phyloP scores from a whole-genome alignment of 2,888 invertebrate species.

The Perdita meconis region DNA sequence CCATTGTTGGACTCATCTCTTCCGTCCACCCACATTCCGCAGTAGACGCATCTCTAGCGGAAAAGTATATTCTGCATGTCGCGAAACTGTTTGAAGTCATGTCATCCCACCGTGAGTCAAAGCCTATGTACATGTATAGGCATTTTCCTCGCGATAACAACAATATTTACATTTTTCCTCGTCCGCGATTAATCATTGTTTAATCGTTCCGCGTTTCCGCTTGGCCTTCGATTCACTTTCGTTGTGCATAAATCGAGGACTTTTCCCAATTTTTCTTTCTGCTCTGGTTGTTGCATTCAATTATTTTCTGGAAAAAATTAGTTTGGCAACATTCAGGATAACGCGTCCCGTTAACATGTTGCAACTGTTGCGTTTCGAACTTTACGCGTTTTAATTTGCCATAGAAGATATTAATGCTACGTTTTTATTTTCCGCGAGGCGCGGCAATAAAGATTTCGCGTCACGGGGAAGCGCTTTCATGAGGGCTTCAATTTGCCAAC shows the following conservation, averaged over 20 bases:
- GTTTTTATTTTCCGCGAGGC: slow-evolving; percentile 2
- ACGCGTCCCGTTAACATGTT: slow-evolving; percentile 41
- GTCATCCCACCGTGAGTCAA: slow-evolving; percentile 35
- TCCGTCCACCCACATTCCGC: too few relatives aligned
- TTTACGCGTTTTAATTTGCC: slow-evolving; percentile 39
- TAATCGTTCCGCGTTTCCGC: slow-evolving; percentile 34
- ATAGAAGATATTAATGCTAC: too few relatives aligned
- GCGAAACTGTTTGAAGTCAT: neutral
- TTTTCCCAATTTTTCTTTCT: slow-evolving; percentile 11
- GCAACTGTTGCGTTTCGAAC: neutral
- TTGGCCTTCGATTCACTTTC: too few relatives aligned
- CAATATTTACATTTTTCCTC: slow-evolving; percentile 41
- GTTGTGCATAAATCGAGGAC: neutral
- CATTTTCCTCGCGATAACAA: slow-evolving; percentile 8
- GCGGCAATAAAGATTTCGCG: slow-evolving; percentile 22
- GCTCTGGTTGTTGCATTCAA: neutral
- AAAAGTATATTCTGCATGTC: neutral
- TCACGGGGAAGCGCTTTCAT: neutral
- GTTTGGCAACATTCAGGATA: slow-evolving; percentile 63
- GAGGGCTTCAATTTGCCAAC: slow-evolving; percentile 17
- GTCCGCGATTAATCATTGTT: slow-evolving; percentile 50
- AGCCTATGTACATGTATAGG: neutral
- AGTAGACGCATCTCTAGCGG: neutral
- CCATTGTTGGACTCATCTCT: too few relatives aligned
- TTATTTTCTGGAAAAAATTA: slow-evolving; percentile 52